Evolutionary conservation across 1,140 invertebrate genomes (phyloP), one percentile per base, ranked within the genome.

Genomic region (Diabrotica undecimpunctata): DNA sequence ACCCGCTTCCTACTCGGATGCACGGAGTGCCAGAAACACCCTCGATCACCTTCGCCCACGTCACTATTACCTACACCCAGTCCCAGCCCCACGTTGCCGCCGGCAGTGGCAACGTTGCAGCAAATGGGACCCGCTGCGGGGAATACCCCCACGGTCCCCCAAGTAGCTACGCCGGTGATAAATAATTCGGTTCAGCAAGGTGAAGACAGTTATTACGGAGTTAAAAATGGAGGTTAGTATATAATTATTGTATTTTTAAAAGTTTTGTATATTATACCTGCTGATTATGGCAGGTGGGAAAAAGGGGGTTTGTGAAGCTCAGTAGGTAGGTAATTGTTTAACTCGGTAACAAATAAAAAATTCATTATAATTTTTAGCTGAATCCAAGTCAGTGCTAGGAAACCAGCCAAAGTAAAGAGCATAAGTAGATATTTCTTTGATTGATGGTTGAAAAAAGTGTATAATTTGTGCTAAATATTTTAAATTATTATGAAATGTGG

Each of bases 1-100:
- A 97, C 95, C 52, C 88, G 93, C 70, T 97, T 97, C 80, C 86
- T 97, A 37, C 88, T 96, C 72, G 92, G 93, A 66, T 96, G 94
- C 79, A 88, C 91, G n/a, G 93, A 96, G 76, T 96, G 94, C 78
- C 93, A 95, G 75, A 88, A 93, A 74, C 87, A 93, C 64, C 91
- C 93, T 69, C 86, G 92, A 70, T 88, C 91, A 59, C 84, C 87
- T 2, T 90, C 89, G 54, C 86, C 86, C 46, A 61, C 62, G 0
- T 81, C 82, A 0, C 75, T 83, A 4, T 70, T 78, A 61, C 83
- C 82, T 5, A 83, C 83, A 0, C 83, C 83, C 7, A 83, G 82
- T 35, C 82, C 83, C 7, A 84, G 81, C 38, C 81, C 83, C 10
- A 83, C 83, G 12, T 76, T 83, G 67, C 80, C 83, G 51, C 25